Conservation (phyloP, 2,113 vertebrate genomes). For the Lepus timidus region DNA sequence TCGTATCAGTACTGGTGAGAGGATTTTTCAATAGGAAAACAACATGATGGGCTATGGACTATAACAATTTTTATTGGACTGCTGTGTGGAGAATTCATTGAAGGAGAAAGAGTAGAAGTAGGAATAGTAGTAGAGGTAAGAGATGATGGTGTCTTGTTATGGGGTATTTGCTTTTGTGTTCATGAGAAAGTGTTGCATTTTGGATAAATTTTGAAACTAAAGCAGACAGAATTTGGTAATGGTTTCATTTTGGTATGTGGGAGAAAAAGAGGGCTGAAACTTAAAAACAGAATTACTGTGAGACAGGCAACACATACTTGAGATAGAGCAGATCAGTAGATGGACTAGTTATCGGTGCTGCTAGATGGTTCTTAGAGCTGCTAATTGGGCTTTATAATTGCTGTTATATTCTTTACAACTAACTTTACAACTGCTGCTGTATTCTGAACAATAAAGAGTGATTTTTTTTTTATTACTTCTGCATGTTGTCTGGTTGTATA, state of each 20-base stretch:
- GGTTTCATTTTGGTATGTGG: neutral
- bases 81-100: neutral
- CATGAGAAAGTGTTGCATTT: neutral
- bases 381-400: neutral
- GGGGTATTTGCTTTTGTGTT: neutral
- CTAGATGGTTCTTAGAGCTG: neutral
- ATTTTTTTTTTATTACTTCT: neutral
- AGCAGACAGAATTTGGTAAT: neutral
- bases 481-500: neutral
- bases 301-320: neutral
- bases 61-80: neutral
- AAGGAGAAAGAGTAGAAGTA: neutral
- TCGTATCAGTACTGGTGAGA: too few species aligned
- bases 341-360: neutral
- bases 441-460: neutral
- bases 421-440: neutral
- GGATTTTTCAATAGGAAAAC: slow-evolving; percentile 46
- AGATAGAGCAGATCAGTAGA: neutral
- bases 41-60: neutral
- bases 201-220: slow-evolving; percentile 21
- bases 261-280: slow-evolving; percentile 37
- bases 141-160: neutral
- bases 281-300: neutral
- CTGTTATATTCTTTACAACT: neutral
- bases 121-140: neutral